A percentile compares a stretch with the other conserved stretches of the same genome.
Evolutionary conservation across 1,140 invertebrate genomes (phyloP).

Genomic region (Neodiprion virginianus): DNA sequence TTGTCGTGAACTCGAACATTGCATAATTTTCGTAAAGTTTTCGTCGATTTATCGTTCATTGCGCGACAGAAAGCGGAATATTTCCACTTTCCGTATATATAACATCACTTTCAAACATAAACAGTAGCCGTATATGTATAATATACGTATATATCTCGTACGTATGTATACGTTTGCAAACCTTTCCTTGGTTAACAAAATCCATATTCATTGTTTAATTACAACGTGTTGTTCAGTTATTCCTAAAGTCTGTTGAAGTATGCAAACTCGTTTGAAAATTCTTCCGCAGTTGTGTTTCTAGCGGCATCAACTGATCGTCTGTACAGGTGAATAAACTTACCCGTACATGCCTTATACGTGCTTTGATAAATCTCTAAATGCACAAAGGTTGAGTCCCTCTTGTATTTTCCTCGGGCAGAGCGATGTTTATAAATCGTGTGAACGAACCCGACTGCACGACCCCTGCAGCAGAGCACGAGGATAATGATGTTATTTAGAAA

Average conservation of each 20-base stretch:
- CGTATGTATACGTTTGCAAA: background rate
- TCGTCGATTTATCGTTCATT: background rate
- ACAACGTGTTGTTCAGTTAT: background rate
- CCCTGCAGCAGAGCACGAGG: background rate
- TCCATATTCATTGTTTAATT: constrained; percentile 8
- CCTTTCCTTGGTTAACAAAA: background rate
- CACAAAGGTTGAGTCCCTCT: background rate
- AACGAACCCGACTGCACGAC: background rate
- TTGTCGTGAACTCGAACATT: background rate
- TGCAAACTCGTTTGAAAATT: background rate
- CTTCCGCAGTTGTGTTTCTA: background rate
- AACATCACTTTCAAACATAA: background rate
- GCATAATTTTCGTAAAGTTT: background rate
- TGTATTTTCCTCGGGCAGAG: background rate
- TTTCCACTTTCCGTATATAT: background rate
- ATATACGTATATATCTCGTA: background rate
- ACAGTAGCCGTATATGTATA: background rate
- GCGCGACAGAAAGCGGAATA: background rate
- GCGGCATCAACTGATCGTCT: background rate
- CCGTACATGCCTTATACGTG: too few relatives aligned
- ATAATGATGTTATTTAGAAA: constrained; percentile 15
- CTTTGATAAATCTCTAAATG: background rate
- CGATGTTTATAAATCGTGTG: constrained; percentile 17
- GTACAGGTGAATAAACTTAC: background rate
- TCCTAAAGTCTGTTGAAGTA: too few relatives aligned